Evolutionary conservation across 2,797 vertebrate species (phyloP).

Genomic region (Prunella strophiata): DNA sequence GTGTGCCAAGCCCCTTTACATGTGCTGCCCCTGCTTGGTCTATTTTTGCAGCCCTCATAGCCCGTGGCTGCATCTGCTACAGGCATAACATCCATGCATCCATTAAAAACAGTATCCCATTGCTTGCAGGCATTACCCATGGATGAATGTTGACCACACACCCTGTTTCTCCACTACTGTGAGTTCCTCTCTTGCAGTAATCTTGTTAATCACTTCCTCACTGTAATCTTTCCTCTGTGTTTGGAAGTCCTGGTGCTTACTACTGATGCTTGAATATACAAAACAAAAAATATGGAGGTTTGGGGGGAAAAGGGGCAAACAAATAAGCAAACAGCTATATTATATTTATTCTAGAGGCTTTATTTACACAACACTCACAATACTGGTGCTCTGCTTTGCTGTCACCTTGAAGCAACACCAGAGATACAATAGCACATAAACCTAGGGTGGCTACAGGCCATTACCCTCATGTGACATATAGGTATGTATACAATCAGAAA

Average conservation of each 20-base stretch:
- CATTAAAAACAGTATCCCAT: not conserved
- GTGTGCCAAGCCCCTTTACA: not conserved
- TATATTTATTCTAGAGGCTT: not conserved
- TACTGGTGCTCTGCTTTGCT: not conserved
- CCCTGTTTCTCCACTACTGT: not conserved
- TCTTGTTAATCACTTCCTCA: not conserved
- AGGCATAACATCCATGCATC: not conserved
- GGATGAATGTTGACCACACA: not conserved
- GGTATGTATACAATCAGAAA: not conserved
- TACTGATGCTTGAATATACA: not conserved
- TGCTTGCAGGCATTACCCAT: not conserved
- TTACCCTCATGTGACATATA: not conserved
- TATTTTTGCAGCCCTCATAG: rapidly evolving
- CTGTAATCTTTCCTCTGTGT: not conserved
- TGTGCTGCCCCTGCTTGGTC: not conserved
- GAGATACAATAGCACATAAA: not conserved
- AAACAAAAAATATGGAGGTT: not conserved
- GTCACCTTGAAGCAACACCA: not conserved
- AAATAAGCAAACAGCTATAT: not conserved
- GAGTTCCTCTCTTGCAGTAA: not conserved
- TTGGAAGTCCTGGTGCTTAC: not conserved
- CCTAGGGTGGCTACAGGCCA: not conserved
- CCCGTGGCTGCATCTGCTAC: not conserved
- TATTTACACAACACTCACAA: not conserved
- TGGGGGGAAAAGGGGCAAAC: rapidly evolving